Evolutionary conservation across 1,140 invertebrate genomes (phyloP).

Genomic region (Sweltsa coloradensis): DNA sequence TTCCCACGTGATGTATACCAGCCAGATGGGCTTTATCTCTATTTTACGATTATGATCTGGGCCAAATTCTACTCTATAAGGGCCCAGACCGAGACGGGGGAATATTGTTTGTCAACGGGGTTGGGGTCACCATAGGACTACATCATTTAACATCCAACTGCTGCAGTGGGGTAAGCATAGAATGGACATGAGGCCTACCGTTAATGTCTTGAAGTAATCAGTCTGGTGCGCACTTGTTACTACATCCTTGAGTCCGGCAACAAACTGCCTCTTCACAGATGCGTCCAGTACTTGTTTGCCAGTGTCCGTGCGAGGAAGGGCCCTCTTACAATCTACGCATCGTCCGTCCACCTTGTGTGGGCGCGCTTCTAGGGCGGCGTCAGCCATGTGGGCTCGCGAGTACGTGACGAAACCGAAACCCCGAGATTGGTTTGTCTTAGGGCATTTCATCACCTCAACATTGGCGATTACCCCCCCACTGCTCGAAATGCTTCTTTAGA

Average conservation of each 20-base stretch:
- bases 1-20: too few species aligned
- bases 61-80: too few species aligned
- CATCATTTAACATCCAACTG: too few species aligned
- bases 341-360: slow-evolving; percentile 53
- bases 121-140: too few species aligned
- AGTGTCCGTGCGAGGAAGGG: slow-evolving; percentile 50
- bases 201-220: too few species aligned
- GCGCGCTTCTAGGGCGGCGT: slow-evolving; percentile 43
- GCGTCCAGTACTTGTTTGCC: slow-evolving; percentile 44
- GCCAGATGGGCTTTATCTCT: too few species aligned
- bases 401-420: slow-evolving; percentile 58
- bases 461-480: slow-evolving; percentile 57
- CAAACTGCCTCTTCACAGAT: slow-evolving; percentile 50
- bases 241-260: slow-evolving; percentile 41
- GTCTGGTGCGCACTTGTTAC: too few species aligned
- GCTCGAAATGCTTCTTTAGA: slow-evolving; percentile 46
- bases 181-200: too few species aligned
- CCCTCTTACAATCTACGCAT: slow-evolving; percentile 54
- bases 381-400: slow-evolving; percentile 39
- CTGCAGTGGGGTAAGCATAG: too few species aligned
- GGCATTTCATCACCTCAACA: slow-evolving; percentile 59
- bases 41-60: too few species aligned
- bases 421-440: slow-evolving; percentile 43
- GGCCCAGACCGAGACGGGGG: too few species aligned
- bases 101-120: too few species aligned